phyloP scores from a whole-genome alignment of 2,797 vertebrate genomes.

The Bryconaethiops microstoma region DNA sequence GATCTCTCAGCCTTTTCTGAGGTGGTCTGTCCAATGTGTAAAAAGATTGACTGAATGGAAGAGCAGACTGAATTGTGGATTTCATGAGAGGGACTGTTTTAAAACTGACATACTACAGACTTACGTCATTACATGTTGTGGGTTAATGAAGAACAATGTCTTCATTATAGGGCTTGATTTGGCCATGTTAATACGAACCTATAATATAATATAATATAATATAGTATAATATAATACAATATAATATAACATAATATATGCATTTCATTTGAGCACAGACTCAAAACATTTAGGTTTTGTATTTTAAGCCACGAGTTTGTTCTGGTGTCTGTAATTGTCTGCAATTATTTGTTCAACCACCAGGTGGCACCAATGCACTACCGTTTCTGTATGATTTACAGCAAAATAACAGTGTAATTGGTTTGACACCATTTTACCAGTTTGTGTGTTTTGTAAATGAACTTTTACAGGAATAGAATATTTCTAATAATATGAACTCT shows the following conservation, averaged over 20 bases:
- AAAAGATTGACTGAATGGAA: background rate
- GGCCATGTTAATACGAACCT: background rate
- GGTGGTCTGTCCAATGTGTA: background rate
- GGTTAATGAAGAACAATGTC: background rate
- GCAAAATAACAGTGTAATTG: background rate
- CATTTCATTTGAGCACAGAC: background rate
- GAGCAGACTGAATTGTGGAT: background rate
- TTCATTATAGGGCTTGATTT: background rate
- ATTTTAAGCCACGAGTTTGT: background rate
- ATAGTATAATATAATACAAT: background rate
- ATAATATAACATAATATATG: background rate
- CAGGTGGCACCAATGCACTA: slow-evolving; percentile 7
- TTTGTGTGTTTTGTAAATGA: background rate
- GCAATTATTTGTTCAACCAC: slow-evolving; percentile 1
- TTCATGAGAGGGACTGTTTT: background rate
- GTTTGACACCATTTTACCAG: background rate
- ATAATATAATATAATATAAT: background rate
- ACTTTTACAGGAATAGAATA: no score
- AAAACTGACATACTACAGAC: background rate
- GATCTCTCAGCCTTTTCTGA: background rate
- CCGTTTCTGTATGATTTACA: background rate
- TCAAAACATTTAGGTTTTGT: background rate
- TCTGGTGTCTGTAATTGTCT: background rate
- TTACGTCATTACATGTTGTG: background rate
- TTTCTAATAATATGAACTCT: no score